A percentile compares a stretch with the other conserved stretches of the same genome.
Conservation (phyloP, 2,888 invertebrate species). For the Liodrosophila aerea region DNA sequence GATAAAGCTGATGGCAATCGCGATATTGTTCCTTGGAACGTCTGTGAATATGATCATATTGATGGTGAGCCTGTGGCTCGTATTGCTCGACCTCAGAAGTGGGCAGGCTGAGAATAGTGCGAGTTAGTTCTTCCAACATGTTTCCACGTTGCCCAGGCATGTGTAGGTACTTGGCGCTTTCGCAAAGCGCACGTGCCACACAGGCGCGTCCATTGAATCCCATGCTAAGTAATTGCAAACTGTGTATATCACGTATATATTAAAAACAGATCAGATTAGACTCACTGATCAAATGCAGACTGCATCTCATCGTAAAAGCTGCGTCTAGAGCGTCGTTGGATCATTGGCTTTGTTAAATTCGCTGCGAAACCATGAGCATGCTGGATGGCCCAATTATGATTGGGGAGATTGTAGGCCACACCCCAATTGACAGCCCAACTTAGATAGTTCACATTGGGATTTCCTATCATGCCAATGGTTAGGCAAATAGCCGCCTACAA, state of each 20-base stretch:
- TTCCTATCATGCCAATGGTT: slow-evolving; percentile 85
- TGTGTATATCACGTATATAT: background rate
- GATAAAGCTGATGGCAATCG: slow-evolving; percentile 84
- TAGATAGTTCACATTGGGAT: slow-evolving; percentile 85
- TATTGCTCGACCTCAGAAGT: slow-evolving; percentile 23
- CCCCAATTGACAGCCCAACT: slow-evolving; percentile 88
- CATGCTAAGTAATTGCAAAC: slow-evolving; percentile 84
- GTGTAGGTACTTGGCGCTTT: slow-evolving; percentile 86
- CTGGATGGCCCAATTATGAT: slow-evolving; percentile 84
- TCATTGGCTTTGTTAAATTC: slow-evolving; percentile 58
- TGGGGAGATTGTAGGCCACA: slow-evolving; percentile 86
- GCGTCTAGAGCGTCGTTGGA: slow-evolving; percentile 85
- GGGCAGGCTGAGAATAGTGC: slow-evolving; percentile 85
- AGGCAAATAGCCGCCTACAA: slow-evolving; percentile 85
- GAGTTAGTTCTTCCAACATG: slow-evolving; percentile 87
- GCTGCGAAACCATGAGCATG: slow-evolving; percentile 74
- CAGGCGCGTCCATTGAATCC: slow-evolving; percentile 89
- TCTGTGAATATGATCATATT: slow-evolving; percentile 87
- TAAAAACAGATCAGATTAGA: slow-evolving; percentile 1
- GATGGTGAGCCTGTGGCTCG: slow-evolving; percentile 84
- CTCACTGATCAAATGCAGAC: slow-evolving; percentile 87
- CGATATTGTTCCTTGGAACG: slow-evolving; percentile 82
- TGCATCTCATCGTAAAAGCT: slow-evolving; percentile 88
- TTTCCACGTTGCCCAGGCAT: slow-evolving; percentile 84
- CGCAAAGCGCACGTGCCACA: slow-evolving; percentile 88